Percentiles rank a stretch among this genome's conserved stretches.
phyloP scores from a whole-genome alignment of 2,113 vertebrate genomes.

The Prunella himalayana region DNA sequence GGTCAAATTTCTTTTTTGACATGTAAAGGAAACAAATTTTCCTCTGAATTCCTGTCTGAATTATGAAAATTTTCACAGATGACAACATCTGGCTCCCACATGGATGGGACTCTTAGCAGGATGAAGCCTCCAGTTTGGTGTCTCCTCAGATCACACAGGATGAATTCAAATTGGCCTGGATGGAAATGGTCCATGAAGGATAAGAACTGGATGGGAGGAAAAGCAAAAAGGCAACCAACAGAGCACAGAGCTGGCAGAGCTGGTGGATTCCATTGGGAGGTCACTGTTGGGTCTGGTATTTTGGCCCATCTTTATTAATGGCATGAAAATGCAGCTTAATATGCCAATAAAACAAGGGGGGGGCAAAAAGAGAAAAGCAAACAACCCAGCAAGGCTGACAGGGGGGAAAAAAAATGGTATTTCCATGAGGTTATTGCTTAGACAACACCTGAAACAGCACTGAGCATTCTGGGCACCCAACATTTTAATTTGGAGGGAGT shows the following conservation, averaged over 20 bases:
- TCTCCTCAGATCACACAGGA: neutral
- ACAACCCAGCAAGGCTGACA: neutral
- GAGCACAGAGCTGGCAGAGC: neutral
- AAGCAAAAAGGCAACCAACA: neutral
- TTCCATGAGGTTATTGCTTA: neutral
- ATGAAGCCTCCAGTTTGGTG: neutral
- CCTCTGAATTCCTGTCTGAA: neutral
- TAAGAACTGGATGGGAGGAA: neutral
- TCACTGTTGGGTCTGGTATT: neutral
- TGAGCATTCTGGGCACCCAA: neutral
- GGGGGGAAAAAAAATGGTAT: neutral
- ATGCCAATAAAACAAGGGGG: neutral
- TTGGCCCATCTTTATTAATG: neutral
- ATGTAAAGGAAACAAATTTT: neutral
- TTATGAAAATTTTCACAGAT: neutral
- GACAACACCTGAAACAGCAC: neutral
- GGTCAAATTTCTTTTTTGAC: neutral
- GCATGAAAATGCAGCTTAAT: neutral
- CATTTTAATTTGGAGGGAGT: neutral
- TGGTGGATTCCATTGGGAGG: slow-evolving; percentile 2
- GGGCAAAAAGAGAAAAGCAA: neutral
- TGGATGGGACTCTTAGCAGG: neutral
- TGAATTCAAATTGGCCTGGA: neutral
- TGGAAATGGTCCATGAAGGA: neutral
- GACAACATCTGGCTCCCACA: slow-evolving; percentile 30